Percentiles rank a stretch among this genome's conserved stretches.
These are phyloP conservation scores for Lydus trimaculatus DNA, from an alignment of 2,888 invertebrate genomes.

Conservation along the genomic window DNA sequence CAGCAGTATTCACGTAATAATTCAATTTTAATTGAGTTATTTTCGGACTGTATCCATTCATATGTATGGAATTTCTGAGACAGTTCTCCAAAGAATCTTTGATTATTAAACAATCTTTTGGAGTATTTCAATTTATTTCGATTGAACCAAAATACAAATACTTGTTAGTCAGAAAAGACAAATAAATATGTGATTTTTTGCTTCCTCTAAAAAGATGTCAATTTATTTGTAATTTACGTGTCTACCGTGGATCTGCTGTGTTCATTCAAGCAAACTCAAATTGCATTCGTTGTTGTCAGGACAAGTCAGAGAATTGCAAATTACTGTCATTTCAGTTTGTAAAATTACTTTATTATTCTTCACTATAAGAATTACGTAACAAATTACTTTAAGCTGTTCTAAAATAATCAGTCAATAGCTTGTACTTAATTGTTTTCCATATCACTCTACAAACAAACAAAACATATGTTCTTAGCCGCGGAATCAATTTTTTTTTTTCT, in stretches of 20 bases:
- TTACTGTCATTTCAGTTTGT: neutral
- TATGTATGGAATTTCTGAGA: neutral
- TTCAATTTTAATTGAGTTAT: neutral
- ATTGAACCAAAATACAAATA: neutral
- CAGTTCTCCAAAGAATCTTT: neutral
- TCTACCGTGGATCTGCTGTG: neutral
- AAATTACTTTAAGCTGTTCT: too few species aligned
- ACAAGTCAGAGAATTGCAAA: neutral
- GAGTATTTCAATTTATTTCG: neutral
- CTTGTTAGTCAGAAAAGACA: neutral
- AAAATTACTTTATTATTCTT: too few species aligned
- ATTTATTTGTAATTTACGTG: neutral
- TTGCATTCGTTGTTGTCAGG: neutral
- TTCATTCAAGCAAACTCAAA: constrained; percentile 2
- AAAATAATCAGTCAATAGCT: neutral
- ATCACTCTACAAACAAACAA: too few species aligned
- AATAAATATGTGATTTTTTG: neutral
- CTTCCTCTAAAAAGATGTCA: neutral
- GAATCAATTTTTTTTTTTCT: neutral
- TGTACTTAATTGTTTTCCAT: neutral
- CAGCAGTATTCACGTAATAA: neutral
- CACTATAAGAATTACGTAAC: too few species aligned
- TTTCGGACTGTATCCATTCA: neutral
- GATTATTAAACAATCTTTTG: neutral
- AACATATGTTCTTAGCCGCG: neutral